Conservation (phyloP, 1,140 invertebrate genomes). For the Drosophila oshimai region DNA sequence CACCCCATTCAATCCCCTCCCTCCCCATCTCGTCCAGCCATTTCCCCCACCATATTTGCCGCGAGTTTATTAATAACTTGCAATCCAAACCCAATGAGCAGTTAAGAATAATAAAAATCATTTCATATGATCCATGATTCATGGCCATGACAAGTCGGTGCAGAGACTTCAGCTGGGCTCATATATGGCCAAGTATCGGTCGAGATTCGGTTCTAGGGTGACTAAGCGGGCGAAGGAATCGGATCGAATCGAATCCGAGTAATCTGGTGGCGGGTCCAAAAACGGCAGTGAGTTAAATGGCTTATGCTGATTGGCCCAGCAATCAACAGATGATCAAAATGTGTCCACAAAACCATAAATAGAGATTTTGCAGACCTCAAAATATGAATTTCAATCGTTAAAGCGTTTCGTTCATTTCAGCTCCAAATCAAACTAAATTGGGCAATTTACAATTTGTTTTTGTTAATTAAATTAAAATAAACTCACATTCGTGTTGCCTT, state of each 20-base stretch:
- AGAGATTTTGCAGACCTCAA: constrained; percentile 10
- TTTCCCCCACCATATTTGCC: constrained; percentile 17
- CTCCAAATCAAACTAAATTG: neutral
- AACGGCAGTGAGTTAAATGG: constrained; percentile 9
- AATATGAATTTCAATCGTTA: constrained; percentile 7
- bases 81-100: constrained; percentile 31
- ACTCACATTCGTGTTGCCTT: too few relatives aligned
- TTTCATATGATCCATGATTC: constrained; percentile 41
- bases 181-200: constrained; percentile 32
- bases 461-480: neutral
- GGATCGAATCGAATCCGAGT: constrained; percentile 1
- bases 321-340: constrained; percentile 35
- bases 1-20: constrained; percentile 7
- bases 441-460: neutral
- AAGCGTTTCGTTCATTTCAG: neutral
- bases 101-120: constrained; percentile 43
- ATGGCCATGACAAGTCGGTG: constrained; percentile 39
- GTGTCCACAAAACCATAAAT: constrained; percentile 7
- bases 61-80: constrained; percentile 37
- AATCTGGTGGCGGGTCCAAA: constrained; percentile 32
- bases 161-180: constrained; percentile 6
- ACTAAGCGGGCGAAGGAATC: constrained; percentile 3
- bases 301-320: constrained; percentile 31
- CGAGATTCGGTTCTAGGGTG: constrained; percentile 12
- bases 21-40: neutral